These are phyloP conservation scores for Papilio glaucus DNA, from an alignment of 1,140 invertebrate species.

Conservation along the genomic window DNA sequence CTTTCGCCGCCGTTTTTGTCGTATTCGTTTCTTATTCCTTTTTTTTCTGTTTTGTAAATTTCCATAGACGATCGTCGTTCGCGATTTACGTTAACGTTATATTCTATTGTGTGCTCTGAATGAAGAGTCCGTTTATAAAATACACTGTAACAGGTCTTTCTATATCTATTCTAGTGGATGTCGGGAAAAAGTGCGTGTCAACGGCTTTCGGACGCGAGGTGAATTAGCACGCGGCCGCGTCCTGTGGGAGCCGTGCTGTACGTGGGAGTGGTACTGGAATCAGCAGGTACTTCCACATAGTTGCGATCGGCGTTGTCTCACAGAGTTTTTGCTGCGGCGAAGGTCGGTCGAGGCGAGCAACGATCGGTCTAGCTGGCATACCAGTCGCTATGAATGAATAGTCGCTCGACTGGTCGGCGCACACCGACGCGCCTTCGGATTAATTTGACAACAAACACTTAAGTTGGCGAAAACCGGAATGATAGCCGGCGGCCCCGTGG, in stretches of 20 bases:
- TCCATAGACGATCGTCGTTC: background rate
- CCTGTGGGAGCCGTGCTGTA: constrained; percentile 52
- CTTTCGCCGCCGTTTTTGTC: background rate
- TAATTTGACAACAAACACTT: constrained; percentile 82
- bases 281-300: constrained; percentile 65
- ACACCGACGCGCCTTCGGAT: constrained; percentile 77
- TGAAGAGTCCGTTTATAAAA: constrained; percentile 7
- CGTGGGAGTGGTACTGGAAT: constrained; percentile 53
- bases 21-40: background rate
- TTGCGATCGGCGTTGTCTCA: constrained; percentile 60
- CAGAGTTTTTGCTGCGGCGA: constrained; percentile 75
- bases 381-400: constrained; percentile 81
- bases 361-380: constrained; percentile 71
- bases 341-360: constrained; percentile 76
- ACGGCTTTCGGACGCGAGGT: constrained; percentile 41
- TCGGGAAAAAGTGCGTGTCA: constrained; percentile 43
- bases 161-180: constrained; percentile 40
- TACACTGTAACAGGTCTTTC: constrained; percentile 38
- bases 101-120: constrained; percentile 23
- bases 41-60: constrained; percentile 9
- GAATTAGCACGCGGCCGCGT: constrained; percentile 57
- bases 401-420: constrained; percentile 73
- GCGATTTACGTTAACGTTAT: constrained; percentile 28
- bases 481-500: constrained; percentile 70
- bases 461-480: constrained; percentile 79